phyloP scores from a whole-genome alignment of 1,140 invertebrate genomes.

The Drosophila orena region DNA sequence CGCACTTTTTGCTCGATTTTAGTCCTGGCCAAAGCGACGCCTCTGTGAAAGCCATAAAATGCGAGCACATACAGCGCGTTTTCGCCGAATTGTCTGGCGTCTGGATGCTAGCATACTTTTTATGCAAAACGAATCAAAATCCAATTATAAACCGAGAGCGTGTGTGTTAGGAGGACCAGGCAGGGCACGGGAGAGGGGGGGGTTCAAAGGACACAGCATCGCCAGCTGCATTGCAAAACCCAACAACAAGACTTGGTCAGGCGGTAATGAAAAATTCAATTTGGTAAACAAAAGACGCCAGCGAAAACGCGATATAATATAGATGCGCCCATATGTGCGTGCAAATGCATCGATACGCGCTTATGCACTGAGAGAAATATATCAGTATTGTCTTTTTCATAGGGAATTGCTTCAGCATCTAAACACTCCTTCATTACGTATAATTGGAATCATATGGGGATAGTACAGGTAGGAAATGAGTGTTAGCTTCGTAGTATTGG shows the following conservation, averaged over 20 bases:
- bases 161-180: too few species aligned
- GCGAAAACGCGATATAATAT: constrained; percentile 44
- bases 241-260: constrained; percentile 31
- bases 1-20: constrained; percentile 13
- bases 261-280: constrained; percentile 60
- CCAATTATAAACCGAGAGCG: constrained; percentile 56
- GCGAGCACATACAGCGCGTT: constrained; percentile 6
- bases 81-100: constrained; percentile 44
- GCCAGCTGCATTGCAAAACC: constrained; percentile 10
- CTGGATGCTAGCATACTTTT: constrained; percentile 47
- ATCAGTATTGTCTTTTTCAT: too few species aligned
- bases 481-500: too few species aligned
- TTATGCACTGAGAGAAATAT: neutral
- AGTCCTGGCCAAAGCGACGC: constrained; percentile 30
- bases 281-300: constrained; percentile 55
- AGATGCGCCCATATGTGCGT: constrained; percentile 28
- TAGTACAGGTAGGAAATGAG: too few species aligned
- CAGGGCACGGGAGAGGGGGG: too few species aligned
- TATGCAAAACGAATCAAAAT: constrained; percentile 66
- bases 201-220: constrained; percentile 2
- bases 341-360: constrained; percentile 12
- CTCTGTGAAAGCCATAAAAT: constrained; percentile 44
- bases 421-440: too few species aligned
- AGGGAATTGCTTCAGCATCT: too few species aligned
- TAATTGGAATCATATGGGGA: too few species aligned